Percentiles rank a stretch among this genome's conserved stretches.
Conservation (phyloP, 1,140 invertebrate genomes). For the Asobara japonica region DNA sequence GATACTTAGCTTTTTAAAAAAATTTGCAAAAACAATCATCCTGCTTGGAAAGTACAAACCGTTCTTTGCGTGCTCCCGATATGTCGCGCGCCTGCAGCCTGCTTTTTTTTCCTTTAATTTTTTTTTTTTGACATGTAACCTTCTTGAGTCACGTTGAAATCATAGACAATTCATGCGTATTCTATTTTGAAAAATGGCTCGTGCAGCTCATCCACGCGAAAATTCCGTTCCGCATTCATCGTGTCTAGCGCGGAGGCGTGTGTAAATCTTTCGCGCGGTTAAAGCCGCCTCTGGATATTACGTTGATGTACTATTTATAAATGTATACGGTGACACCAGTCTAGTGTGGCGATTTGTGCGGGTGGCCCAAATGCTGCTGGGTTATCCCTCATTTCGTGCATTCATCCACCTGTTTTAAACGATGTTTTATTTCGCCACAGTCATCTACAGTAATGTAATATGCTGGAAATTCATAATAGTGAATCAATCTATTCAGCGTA, state of each 20-base stretch:
- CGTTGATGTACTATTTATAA: conserved; percentile 66
- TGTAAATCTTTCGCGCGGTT: conserved; percentile 60
- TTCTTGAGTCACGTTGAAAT: background rate
- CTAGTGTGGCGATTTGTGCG: conserved; percentile 52
- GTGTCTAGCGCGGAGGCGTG: conserved; percentile 41
- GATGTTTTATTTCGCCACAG: no score
- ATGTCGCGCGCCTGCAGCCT: no score
- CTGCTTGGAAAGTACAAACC: no score
- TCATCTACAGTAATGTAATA: no score
- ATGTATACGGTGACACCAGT: conserved; percentile 55
- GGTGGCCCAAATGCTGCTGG: conserved; percentile 47
- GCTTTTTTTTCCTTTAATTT: background rate
- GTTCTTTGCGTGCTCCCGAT: no score
- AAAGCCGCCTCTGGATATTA: conserved; percentile 52
- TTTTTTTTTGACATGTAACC: background rate
- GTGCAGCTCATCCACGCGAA: conserved; percentile 21
- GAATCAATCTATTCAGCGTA: no score
- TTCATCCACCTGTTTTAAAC: conserved; percentile 11
- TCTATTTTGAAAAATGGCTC: conserved; percentile 20
- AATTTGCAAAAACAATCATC: no score
- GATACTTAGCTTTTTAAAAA: no score
- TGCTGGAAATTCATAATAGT: no score
- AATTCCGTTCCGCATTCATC: conserved; percentile 59
- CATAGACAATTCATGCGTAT: conserved; percentile 10
- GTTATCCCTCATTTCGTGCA: conserved; percentile 6